These are phyloP conservation scores for Ichneumoninae sp. DNA, from an alignment of 2,888 invertebrate genomes.

Conservation along the genomic window DNA sequence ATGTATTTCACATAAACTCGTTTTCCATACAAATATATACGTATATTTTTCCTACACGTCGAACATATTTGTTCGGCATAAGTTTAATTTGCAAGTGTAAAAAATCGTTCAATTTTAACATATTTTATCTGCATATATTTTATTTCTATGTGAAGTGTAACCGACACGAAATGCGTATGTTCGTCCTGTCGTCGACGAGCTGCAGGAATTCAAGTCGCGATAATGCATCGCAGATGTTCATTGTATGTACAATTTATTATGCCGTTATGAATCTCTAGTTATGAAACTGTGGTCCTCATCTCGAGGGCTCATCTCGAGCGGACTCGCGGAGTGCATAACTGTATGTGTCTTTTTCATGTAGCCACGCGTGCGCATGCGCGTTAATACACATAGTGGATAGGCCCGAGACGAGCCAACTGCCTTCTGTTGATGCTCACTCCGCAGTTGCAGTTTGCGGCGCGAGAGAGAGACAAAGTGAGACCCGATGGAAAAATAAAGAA, in stretches of 20 bases:
- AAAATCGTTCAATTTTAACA: no score
- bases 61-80: no score
- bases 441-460: constrained; percentile 51
- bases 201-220: constrained; percentile 20
- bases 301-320: constrained; percentile 70
- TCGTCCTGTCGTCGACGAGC: neutral
- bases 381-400: constrained; percentile 52
- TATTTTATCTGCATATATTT: neutral
- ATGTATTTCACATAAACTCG: neutral
- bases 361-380: constrained; percentile 66
- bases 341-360: constrained; percentile 74
- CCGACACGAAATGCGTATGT: neutral
- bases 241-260: constrained; percentile 72
- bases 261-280: constrained; percentile 83
- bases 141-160: neutral
- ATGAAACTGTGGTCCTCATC: constrained; percentile 78
- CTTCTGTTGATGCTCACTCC: constrained; percentile 21
- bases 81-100: no score
- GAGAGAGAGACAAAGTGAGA: constrained; percentile 9
- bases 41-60: no score
- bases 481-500: constrained; percentile 45
- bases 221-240: constrained; percentile 66
- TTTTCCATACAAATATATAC: neutral
- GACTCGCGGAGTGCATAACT: constrained; percentile 77
- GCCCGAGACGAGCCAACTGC: constrained; percentile 28